phyloP scores from a whole-genome alignment of 1,140 invertebrate genomes.

The Anastrepha obliqua region DNA sequence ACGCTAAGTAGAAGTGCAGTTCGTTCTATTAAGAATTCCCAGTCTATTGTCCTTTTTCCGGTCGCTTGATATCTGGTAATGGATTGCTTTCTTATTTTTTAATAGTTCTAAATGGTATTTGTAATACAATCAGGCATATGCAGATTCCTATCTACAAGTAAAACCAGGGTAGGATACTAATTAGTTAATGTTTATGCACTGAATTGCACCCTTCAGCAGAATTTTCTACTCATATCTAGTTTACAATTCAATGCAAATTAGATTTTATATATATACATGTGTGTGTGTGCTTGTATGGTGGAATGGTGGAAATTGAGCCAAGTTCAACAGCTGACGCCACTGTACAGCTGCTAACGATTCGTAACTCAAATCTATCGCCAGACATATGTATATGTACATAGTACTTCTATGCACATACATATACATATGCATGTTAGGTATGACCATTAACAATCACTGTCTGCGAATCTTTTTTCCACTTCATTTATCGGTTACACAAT shows the following conservation, averaged over 20 bases:
- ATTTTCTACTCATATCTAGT: background rate
- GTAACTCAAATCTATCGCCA: background rate
- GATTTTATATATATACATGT: background rate
- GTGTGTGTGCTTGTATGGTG: background rate
- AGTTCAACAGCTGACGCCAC: conserved; percentile 28
- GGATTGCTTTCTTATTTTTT: too few relatives aligned
- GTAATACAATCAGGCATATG: too few relatives aligned
- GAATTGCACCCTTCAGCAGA: background rate
- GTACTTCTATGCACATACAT: background rate
- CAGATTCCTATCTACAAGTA: too few relatives aligned
- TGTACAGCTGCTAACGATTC: background rate
- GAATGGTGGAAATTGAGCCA: conserved; percentile 24
- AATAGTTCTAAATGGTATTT: too few relatives aligned
- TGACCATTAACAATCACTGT: background rate
- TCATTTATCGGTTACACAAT: conserved; percentile 25
- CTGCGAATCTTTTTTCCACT: conserved; percentile 24
- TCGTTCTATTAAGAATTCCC: too few relatives aligned
- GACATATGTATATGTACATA: background rate
- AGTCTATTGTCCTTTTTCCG: too few relatives aligned
- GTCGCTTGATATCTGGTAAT: too few relatives aligned
- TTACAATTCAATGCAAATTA: conserved; percentile 34
- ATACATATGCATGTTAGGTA: background rate
- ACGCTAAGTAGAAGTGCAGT: too few relatives aligned
- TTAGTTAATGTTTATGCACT: conserved; percentile 6
- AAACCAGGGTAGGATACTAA: too few relatives aligned